These are phyloP conservation scores for Manacus vitellinus DNA, from an alignment of 2,113 vertebrate genomes.

Conservation along the genomic window DNA sequence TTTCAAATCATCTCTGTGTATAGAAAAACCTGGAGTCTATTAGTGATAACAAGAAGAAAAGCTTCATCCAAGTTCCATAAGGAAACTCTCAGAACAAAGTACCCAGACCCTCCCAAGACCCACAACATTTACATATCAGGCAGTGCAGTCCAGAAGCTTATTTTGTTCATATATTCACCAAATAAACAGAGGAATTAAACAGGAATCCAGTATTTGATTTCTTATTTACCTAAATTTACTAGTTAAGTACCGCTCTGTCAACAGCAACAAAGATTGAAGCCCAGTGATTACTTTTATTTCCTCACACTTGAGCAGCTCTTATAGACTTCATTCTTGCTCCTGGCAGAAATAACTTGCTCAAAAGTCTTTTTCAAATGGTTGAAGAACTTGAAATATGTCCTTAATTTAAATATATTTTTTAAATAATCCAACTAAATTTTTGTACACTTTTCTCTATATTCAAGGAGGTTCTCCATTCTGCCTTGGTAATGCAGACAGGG, in stretches of 20 bases:
- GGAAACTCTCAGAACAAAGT: neutral
- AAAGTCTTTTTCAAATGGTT: neutral
- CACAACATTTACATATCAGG: neutral
- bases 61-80: neutral
- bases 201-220: neutral
- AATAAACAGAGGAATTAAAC: neutral
- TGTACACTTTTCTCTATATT: neutral
- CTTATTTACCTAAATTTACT: neutral
- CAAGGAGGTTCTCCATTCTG: neutral
- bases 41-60: neutral
- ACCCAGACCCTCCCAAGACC: neutral
- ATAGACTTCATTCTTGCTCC: neutral
- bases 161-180: neutral
- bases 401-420: neutral
- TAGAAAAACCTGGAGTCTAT: neutral
- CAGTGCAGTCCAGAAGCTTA: neutral
- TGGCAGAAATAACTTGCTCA: neutral
- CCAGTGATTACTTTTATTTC: neutral
- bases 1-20: neutral
- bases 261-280: neutral
- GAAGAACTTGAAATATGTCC: neutral
- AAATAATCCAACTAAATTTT: neutral
- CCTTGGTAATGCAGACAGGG: neutral
- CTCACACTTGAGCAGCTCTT: neutral
- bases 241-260: neutral